A percentile compares a stretch with the other conserved stretches of the same genome.
Conservation (phyloP, 2,113 vertebrate species). For the Gallinago paraguaiae region DNA sequence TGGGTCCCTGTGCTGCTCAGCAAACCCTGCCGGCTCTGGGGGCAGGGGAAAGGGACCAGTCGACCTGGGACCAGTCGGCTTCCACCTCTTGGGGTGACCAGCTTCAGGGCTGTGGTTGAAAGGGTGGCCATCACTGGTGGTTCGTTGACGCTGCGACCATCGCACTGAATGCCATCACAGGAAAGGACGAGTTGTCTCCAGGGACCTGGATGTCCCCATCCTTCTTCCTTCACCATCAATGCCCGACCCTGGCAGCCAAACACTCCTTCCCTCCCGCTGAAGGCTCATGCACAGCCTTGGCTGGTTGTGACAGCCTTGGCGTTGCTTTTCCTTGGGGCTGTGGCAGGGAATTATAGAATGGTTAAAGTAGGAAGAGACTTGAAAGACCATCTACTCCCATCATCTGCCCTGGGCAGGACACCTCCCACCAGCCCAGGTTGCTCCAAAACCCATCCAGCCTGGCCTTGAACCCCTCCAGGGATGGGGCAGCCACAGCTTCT, state of each 20-base stretch:
- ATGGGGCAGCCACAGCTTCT: background rate
- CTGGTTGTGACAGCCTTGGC: background rate
- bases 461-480: background rate
- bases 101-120: background rate
- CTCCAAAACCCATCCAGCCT: background rate
- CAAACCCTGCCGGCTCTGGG: background rate
- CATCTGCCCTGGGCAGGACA: background rate
- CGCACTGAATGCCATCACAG: background rate
- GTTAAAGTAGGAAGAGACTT: background rate
- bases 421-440: background rate
- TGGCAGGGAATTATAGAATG: background rate
- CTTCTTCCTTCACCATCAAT: background rate
- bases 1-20: background rate
- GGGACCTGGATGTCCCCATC: fast-evolving
- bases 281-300: background rate
- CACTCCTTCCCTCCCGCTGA: background rate
- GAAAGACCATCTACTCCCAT: background rate
- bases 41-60: background rate
- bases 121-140: background rate
- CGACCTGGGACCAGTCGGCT: background rate
- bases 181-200: background rate
- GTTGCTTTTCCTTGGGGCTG: background rate
- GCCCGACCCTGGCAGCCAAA: background rate
- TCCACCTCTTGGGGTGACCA: background rate
- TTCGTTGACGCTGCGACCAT: background rate